These are phyloP conservation scores for Diarsia dahlii DNA, from an alignment of 2,888 invertebrate species.

Conservation along the genomic window DNA sequence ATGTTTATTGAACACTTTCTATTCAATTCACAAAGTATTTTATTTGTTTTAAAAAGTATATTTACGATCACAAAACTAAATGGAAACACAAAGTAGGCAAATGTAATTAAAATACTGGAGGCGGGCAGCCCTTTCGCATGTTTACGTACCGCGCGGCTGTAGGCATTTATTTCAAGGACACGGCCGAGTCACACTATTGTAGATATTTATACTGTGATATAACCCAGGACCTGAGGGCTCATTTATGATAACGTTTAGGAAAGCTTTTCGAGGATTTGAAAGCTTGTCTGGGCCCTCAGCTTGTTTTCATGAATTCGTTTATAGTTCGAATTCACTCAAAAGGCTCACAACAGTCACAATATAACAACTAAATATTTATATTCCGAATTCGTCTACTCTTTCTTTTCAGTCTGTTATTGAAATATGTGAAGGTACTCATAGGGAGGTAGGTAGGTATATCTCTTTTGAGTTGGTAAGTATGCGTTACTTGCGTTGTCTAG, in stretches of 20 bases:
- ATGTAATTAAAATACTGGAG: no score
- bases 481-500: slow-evolving; percentile 63
- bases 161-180: no score
- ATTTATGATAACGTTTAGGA: neutral
- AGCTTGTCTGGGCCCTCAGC: neutral
- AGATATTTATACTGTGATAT: no score
- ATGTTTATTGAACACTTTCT: no score
- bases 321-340: neutral
- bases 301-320: neutral
- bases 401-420: neutral
- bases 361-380: neutral
- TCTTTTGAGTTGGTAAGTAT: slow-evolving; percentile 57
- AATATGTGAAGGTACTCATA: slow-evolving; percentile 3
- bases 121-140: no score
- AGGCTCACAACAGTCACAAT: neutral
- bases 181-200: no score
- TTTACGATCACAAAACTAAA: no score
- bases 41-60: no score
- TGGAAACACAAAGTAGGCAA: no score
- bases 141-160: no score
- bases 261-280: neutral
- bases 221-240: no score
- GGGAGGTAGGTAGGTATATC: slow-evolving; percentile 29
- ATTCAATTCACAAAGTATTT: no score
- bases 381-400: slow-evolving; percentile 17